These are phyloP conservation scores for Sinella curviseta DNA, from an alignment of 1,140 invertebrate genomes.

Conservation along the genomic window DNA sequence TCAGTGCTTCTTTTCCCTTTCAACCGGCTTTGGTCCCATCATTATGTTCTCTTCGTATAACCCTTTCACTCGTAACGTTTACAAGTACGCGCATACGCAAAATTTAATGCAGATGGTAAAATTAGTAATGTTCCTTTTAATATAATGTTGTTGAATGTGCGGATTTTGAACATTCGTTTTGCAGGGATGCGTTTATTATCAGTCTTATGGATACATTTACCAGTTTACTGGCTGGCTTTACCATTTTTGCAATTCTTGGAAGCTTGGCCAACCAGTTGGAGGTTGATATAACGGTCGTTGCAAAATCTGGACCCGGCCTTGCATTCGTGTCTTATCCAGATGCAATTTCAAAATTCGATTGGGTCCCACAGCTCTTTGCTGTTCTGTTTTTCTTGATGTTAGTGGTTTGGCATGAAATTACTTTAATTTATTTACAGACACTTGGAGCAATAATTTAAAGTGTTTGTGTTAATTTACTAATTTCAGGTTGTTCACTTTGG, in stretches of 20 bases:
- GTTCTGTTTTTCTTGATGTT: slow-evolving; percentile 86
- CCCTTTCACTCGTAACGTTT: slow-evolving; percentile 75
- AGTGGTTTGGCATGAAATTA: neutral
- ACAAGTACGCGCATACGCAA: slow-evolving; percentile 64
- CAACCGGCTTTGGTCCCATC: slow-evolving; percentile 72
- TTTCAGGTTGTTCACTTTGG: slow-evolving; percentile 67
- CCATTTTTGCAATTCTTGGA: slow-evolving; percentile 65
- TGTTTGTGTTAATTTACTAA: neutral
- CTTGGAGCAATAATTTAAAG: neutral
- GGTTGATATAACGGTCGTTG: slow-evolving; percentile 66
- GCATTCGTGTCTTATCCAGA: slow-evolving; percentile 70
- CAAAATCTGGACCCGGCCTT: slow-evolving; percentile 69
- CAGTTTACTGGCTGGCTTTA: slow-evolving; percentile 78
- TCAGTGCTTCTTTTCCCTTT: slow-evolving; percentile 80
- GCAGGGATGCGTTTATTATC: slow-evolving; percentile 59
- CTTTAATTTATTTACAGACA: neutral
- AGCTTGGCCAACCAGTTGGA: slow-evolving; percentile 52
- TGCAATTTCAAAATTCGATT: slow-evolving; percentile 77
- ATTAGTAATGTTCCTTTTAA: neutral
- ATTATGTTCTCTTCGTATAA: slow-evolving; percentile 82
- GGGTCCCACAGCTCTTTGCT: slow-evolving; percentile 75
- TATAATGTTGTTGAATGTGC: too few species aligned
- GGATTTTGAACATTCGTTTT: too few species aligned
- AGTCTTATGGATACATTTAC: slow-evolving; percentile 63
- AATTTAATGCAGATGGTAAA: too few species aligned